Evolutionary conservation across 2,888 invertebrate species (phyloP), one percentile per base, ranked within the genome.

Genomic region (Dolichopus griseipennis): DNA sequence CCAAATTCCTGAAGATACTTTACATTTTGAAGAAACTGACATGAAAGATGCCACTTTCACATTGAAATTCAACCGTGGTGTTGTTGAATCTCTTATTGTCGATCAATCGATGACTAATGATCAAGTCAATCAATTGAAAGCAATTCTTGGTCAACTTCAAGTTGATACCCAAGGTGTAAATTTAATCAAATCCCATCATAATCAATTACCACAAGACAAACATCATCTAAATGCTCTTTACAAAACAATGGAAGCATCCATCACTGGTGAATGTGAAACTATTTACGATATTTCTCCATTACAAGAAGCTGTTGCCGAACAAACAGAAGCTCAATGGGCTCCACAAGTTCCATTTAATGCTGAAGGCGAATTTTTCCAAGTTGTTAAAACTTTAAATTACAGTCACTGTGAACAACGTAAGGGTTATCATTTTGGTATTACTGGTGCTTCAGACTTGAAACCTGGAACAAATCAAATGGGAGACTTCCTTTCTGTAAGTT

Each of bases 241-340:
- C 81, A 87, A 84, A 73, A 86, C 86, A 72, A 87, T 90, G 87
- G 90, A 91, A 80, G 84, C 87, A 72, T 86, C 89, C 61, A 86
- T 90, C 27, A 85, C 87, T 65, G 91, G 91, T 65, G 85, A 86
- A 77, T 88, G 88, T 73, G 88, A 89, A 74, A 87, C 88, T n/a
- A 75, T 86, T n/a, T 91, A 91, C 78, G 84, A 89, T 65, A 84
- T 90, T 64, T 83, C 84, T 15, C 86, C 85, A 9, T 79, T 88
- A 66, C 83, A 86, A 7, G 80, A 85, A 33, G 84, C 85, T 75
- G 79, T 85, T 76, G 78, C 85, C 76, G 78, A 86, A 65, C 82
- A 86, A 66, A 81, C 82, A 68, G 75, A 84, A n/a, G 86, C 86
- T 0, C 79, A 84, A 71, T 82, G 87, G 72, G 83, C 82, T 61